Evolutionary conservation across 2,888 invertebrate genomes (phyloP), one percentile per base, ranked within the genome.

Genomic region (Smittia sp.): DNA sequence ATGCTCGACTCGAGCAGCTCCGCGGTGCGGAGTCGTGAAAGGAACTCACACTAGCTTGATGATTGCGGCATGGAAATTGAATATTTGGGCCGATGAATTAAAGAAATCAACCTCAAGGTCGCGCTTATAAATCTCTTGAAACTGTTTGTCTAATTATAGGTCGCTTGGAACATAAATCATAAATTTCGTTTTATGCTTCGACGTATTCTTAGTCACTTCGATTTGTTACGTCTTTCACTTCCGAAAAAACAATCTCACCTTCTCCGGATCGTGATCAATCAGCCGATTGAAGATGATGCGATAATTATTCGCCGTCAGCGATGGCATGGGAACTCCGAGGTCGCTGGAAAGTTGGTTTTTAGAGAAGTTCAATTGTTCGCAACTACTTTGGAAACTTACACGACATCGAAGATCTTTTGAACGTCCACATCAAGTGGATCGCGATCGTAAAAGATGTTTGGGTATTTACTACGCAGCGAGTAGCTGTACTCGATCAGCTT

Each of bases 231-330:
- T n/a, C n/a, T n/a, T n/a, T n/a, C n/a, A n/a, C n/a, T 32, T 32
- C 32, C 32, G 32, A 32, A 6, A 32, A 32, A 32, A 32, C 32
- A 32, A 32, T 32, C 32, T 73, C 22, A 66, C 73, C 73, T 82
- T 81, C 65, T 90, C 89, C 38, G 88, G 81, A 77, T 90, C 87
- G 0, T 84, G 84, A 77, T 88, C 88, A 74, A 84, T 85, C 27
- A 90, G 80, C 1, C 89, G 85, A 79, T 89, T 90, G 67, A 90
- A 82, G 75, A 90, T 86, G 9, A 90, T 80, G 79, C 87, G 88
- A 79, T 88, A 86, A 78, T 89, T 89, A 76, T 89, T 86, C 75
- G 86, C 85, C 1, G 90, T 89, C 76, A 86, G 83, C 75, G 85
- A 86, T 1, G 90, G 90, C 67, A 91, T 81, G 1, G 90, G 89